A percentile compares a stretch with the other conserved stretches of the same genome.
phyloP scores from a whole-genome alignment of 37 sponge, comb jelly and placozoan genomes.

The Axinella damicornis region DNA sequence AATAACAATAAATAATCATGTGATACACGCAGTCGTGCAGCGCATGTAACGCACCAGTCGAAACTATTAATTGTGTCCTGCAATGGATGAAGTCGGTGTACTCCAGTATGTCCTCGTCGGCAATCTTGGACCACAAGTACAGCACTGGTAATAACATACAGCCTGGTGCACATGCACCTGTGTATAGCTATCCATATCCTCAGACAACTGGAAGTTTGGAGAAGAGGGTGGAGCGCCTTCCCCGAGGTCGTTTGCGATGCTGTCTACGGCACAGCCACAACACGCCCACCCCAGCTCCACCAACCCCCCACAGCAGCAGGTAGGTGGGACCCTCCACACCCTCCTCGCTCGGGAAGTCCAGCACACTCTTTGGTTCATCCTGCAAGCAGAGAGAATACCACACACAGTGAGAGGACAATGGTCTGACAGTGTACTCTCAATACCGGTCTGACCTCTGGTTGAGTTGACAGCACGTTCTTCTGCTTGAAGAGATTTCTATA shows the following conservation, averaged over 20 bases:
- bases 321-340: background rate
- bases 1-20: too few relatives aligned
- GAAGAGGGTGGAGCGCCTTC: conserved; percentile 4
- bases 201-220: conserved; percentile 50
- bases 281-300: background rate
- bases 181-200: background rate
- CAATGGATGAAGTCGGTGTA: too few relatives aligned
- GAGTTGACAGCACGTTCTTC: conserved; percentile 1
- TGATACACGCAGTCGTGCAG: too few relatives aligned
- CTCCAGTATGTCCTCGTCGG: too few relatives aligned
- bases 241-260: background rate
- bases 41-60: too few relatives aligned
- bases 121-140: too few relatives aligned
- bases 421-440: background rate
- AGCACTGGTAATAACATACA: too few relatives aligned
- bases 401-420: background rate
- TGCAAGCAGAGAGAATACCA: conserved; percentile 2
- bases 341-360: background rate
- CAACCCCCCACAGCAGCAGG: conserved; percentile 4
- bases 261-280: conserved; percentile 48
- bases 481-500: conserved; percentile 17
- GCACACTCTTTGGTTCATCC: conserved; percentile 3
- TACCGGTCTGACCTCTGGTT: background rate
- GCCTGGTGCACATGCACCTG: too few relatives aligned
- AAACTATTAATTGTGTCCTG: too few relatives aligned